phyloP scores from a whole-genome alignment of 2,888 invertebrate species.

The Drosophila mayaguana region DNA sequence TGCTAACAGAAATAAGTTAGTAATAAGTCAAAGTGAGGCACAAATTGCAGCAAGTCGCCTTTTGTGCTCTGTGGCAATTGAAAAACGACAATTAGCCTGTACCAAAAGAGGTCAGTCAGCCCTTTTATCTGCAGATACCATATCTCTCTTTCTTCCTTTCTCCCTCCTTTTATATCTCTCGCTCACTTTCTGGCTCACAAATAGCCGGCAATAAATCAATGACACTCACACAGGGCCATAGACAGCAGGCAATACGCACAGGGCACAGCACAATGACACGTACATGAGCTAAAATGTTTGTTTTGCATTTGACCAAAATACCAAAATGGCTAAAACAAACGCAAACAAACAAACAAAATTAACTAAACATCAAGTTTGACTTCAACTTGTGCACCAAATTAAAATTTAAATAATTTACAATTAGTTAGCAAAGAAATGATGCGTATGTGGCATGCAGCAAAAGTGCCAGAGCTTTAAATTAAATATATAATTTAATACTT shows the following conservation, averaged over 20 bases:
- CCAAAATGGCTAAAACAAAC: conserved; percentile 16
- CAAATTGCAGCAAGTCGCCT: conserved; percentile 40
- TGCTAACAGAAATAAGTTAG: conserved; percentile 54
- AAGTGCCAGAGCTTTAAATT: not conserved
- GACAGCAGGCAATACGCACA: conserved; percentile 11
- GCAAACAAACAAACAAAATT: conserved; percentile 34
- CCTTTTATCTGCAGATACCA: conserved; percentile 55
- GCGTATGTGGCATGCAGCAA: not conserved
- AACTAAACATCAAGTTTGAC: conserved; percentile 6
- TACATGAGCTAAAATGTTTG: conserved; percentile 46
- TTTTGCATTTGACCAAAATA: conserved; percentile 47
- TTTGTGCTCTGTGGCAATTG: conserved; percentile 61
- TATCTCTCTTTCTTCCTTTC: conserved; percentile 1
- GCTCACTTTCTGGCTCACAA: conserved; percentile 47
- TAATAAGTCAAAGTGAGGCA: conserved; percentile 38
- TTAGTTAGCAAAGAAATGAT: not conserved
- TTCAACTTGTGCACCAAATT: not conserved
- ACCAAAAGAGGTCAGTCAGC: conserved; percentile 59
- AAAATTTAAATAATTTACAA: not conserved
- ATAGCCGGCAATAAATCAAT: conserved; percentile 75
- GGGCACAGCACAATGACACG: conserved; percentile 12
- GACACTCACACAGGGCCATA: conserved; percentile 46
- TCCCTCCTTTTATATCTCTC: not conserved
- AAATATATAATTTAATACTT: not conserved
- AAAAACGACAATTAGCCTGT: conserved; percentile 75